phyloP scores from a whole-genome alignment of 2,797 vertebrate genomes.

The Coregonus ussuriensis region DNA sequence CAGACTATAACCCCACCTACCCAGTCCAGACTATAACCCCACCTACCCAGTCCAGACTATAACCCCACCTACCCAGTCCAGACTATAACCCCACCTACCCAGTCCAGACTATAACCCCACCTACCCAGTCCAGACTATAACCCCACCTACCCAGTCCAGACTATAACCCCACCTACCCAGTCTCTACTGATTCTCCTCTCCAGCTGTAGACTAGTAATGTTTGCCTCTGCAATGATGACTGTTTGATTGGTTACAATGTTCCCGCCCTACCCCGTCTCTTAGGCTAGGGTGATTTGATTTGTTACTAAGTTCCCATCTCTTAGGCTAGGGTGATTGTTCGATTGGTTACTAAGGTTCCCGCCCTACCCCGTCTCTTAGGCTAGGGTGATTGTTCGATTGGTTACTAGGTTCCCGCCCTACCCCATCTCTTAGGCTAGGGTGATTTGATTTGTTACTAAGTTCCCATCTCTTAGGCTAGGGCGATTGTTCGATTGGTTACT shows the following conservation, averaged over 20 bases:
- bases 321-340: conserved; percentile 53
- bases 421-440: not conserved
- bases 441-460: no score
- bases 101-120: no score
- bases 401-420: conserved; percentile 23
- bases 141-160: no score
- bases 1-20: no score
- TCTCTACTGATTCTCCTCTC: conserved; percentile 68
- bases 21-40: no score
- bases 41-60: no score
- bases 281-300: no score
- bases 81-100: no score
- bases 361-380: conserved; percentile 45
- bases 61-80: no score
- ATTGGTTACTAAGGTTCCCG: conserved; percentile 35
- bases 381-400: conserved; percentile 35
- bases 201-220: conserved; percentile 50
- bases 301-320: no score
- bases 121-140: no score
- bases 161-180: no score
- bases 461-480: conserved; percentile 52
- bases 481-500: conserved; percentile 19
- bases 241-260: conserved; percentile 63
- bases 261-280: not conserved
- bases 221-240: conserved; percentile 72